Base-by-base conservation (phyloP, 1,140 invertebrate species). In the Scylla paramamosain region DNA sequence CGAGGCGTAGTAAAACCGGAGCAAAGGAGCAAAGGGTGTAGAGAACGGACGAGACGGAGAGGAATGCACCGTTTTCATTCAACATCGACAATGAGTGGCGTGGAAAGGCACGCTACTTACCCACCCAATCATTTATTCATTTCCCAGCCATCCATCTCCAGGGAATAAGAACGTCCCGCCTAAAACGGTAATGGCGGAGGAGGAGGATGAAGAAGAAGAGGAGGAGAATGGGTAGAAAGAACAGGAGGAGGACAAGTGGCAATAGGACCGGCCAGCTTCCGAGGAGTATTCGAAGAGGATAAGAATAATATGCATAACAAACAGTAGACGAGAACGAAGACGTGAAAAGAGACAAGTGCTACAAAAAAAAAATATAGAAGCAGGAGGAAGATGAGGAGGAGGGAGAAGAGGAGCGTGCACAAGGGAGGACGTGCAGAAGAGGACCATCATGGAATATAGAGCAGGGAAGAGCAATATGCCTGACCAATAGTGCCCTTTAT, bases 41-140 rank as follows among this genome's bases (percentile, higher is more conserved):
- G n/a, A n/a, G 25, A 77, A 77, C 20, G 67, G n/a, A 77, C 20
- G 67, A 77, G 67, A 77, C 16, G 67, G 67, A 25, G 67, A n/a
- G n/a, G 67, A n/a, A 77, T 25, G 67, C 67, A 77, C 52, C 16
- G 52, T 20, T 20, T 14, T 20, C 84, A 87, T 87, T 39, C 31
- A 87, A 32, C 39, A 46, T 32, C 29, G 84, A 32, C 16, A 46
- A 20, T 87, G n/a, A 46, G 84, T 28, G 28, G 31, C 84, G 83
- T 2, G 84, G 4, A 87, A 87, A 6, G 39, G 31, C 84, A 46
- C 39, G 67, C 39, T 32, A 87, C 84, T 87, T 46, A 87, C 84
- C n/a, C 84, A 46, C 31, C 84, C 84, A 87, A 87, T 87, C 84
- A 87, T 46, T 32, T 87, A 87, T 46, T 87, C 84, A 87, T 87